Conservation (phyloP, 2,797 vertebrate genomes). For the Malurus leucopterus region DNA sequence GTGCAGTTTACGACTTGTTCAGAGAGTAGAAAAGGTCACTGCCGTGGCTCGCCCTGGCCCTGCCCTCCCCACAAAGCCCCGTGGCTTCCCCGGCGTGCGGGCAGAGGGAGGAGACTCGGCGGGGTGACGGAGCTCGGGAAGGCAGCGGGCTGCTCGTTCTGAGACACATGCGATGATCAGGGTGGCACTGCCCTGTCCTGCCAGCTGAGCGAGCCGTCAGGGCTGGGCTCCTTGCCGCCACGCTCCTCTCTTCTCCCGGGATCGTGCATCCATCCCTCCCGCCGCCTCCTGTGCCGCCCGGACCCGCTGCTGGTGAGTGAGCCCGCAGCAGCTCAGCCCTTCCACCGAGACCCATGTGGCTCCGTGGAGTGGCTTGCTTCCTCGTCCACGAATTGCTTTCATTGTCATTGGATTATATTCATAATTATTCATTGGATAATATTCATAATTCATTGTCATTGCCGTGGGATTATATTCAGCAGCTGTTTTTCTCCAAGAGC, state of each 20-base stretch:
- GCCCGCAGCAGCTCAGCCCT: neutral
- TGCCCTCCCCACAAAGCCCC: neutral
- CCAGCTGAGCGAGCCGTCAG: fast-evolving
- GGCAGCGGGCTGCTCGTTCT: neutral
- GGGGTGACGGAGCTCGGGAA: fast-evolving
- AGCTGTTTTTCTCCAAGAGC: neutral
- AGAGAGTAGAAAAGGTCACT: neutral
- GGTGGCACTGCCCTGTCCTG: neutral
- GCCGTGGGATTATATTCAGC: neutral
- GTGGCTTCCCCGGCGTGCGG: neutral
- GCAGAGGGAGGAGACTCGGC: slow-evolving; percentile 1
- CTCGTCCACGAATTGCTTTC: fast-evolving
- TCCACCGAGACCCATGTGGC: too few relatives aligned
- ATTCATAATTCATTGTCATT: neutral
- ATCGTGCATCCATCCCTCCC: neutral
- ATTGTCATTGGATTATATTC: neutral
- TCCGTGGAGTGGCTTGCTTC: neutral
- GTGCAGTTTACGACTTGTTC: neutral
- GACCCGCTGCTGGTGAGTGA: slow-evolving; percentile 24
- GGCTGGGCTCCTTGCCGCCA: fast-evolving
- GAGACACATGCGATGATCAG: neutral
- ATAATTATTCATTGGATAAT: too few relatives aligned
- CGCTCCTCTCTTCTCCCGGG: neutral
- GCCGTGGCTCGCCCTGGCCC: neutral
- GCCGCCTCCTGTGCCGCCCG: fast-evolving